phyloP scores from a whole-genome alignment of 2,113 vertebrate species.

The Desmodus rotundus region DNA sequence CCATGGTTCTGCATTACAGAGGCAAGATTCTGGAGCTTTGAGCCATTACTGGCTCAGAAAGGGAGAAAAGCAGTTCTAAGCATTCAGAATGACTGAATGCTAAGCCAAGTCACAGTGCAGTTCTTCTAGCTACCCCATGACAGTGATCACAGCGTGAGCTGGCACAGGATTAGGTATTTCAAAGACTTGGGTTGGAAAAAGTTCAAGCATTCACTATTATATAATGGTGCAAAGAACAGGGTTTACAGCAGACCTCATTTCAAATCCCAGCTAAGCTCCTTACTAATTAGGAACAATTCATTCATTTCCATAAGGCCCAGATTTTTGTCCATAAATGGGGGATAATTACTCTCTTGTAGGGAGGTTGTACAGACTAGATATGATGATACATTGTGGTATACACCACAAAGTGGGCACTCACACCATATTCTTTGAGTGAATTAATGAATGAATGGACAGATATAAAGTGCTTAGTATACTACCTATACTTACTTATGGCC shows the following conservation, averaged over 20 bases:
- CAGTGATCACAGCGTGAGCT: neutral
- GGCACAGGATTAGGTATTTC: neutral
- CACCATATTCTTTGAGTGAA: neutral
- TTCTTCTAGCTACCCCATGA: neutral
- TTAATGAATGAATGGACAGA: neutral
- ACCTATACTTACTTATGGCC: neutral
- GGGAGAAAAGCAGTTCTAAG: neutral
- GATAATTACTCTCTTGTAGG: neutral
- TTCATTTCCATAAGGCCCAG: neutral
- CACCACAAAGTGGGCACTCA: neutral
- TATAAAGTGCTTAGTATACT: neutral
- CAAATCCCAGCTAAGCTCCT: neutral
- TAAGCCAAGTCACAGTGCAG: neutral
- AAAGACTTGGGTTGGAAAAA: neutral
- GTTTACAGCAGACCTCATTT: neutral
- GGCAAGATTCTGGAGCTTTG: neutral
- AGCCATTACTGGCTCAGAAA: neutral
- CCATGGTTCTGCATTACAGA: conserved; percentile 25
- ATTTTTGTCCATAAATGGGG: neutral
- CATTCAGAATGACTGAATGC: neutral
- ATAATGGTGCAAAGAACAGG: neutral
- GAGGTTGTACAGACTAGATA: neutral
- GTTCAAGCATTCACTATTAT: neutral
- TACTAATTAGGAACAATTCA: neutral
- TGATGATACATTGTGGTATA: neutral